These are phyloP conservation scores for Nyctereutes procyonoides DNA, from an alignment of 2,113 vertebrate genomes.

Conservation along the genomic window DNA sequence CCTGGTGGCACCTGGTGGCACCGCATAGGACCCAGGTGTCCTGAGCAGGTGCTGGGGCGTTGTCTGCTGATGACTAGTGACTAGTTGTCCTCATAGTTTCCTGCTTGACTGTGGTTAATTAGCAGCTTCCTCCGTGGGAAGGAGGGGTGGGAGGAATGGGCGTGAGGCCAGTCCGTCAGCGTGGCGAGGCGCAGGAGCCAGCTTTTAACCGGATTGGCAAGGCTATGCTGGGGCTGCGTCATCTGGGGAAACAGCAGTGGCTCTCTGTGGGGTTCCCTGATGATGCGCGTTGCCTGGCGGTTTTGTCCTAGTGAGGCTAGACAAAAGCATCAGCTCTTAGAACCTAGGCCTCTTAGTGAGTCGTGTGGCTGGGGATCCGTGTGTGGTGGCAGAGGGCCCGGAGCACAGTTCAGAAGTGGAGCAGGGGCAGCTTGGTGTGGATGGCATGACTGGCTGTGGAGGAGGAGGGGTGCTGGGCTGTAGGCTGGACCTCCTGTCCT, in stretches of 20 bases:
- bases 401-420: not conserved
- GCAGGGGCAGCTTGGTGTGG: not conserved
- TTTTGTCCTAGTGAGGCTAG: not conserved
- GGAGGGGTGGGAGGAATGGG: not conserved
- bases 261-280: not conserved
- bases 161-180: not conserved
- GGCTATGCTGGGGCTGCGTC: not conserved
- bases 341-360: not conserved
- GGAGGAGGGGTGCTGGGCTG: not conserved
- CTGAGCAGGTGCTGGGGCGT: not conserved
- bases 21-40: not conserved
- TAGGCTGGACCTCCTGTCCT: not conserved
- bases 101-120: conserved; percentile 26
- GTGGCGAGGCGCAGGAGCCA: not conserved
- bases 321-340: not conserved
- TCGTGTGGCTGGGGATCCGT: not conserved
- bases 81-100: not conserved
- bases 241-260: not conserved
- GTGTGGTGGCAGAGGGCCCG: not conserved
- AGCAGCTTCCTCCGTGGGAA: not conserved
- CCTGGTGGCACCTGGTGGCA: not conserved
- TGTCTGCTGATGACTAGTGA: not conserved
- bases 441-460: not conserved
- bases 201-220: not conserved
- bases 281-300: not conserved